These are phyloP conservation scores for Aphelenchoides fujianensis DNA, from an alignment of 1,140 invertebrate genomes.

Conservation along the genomic window DNA sequence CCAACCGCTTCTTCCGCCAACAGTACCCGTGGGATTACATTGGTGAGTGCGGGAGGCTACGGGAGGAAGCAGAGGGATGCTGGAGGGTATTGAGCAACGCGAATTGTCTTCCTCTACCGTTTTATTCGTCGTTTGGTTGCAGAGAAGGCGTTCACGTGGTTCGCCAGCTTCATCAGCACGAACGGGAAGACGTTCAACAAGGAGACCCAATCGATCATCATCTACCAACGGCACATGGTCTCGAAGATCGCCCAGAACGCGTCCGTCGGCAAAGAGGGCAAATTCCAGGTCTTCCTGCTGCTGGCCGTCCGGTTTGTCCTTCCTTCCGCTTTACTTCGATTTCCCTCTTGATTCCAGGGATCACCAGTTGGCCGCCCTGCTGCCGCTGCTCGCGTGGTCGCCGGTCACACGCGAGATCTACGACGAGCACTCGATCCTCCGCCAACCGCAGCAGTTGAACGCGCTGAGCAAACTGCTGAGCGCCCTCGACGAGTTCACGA, in stretches of 20 bases:
- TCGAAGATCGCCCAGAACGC: conserved; percentile 76
- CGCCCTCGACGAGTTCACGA: conserved; percentile 85
- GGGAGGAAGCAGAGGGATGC: too few relatives aligned
- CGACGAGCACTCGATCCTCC: conserved; percentile 87
- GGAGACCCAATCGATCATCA: conserved; percentile 61
- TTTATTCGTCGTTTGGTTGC: conserved; percentile 27
- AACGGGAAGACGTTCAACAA: conserved; percentile 52
- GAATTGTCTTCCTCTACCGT: conserved; percentile 11
- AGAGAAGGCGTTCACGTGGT: conserved; percentile 54
- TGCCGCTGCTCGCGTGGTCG: conserved; percentile 79
- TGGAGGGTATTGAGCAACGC: too few relatives aligned
- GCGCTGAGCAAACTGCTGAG: conserved; percentile 87
- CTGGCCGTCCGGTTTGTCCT: conserved; percentile 74
- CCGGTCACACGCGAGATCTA: conserved; percentile 87
- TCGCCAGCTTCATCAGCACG: conserved; percentile 50
- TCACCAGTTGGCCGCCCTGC: conserved; percentile 81
- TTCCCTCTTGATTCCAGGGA: conserved; percentile 71
- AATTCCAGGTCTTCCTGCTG: conserved; percentile 93
- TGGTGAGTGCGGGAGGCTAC: conserved; percentile 70
- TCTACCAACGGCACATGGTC: conserved; percentile 65
- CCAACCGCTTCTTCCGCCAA: conserved; percentile 84
- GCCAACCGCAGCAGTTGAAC: conserved; percentile 77
- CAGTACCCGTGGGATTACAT: conserved; percentile 97
- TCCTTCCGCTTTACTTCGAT: not conserved
- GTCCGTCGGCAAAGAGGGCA: conserved; percentile 90